phyloP scores from a whole-genome alignment of 2,113 vertebrate species.

The Galemys pyrenaicus region DNA sequence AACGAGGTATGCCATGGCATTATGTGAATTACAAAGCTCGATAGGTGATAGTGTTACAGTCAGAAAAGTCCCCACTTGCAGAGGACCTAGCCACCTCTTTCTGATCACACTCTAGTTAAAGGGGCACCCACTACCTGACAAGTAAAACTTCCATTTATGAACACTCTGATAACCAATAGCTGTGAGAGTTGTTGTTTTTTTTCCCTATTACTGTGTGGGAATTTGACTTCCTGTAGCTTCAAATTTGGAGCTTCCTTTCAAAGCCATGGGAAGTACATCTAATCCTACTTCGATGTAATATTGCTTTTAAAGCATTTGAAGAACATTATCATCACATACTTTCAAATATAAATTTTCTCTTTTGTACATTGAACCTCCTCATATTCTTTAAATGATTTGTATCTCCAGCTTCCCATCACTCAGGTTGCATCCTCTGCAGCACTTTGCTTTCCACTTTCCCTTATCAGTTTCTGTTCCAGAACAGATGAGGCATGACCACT shows the following conservation, averaged over 20 bases:
- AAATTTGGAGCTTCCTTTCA: background rate
- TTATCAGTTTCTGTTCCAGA: background rate
- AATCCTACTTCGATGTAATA: background rate
- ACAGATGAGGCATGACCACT: background rate
- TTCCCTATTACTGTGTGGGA: background rate
- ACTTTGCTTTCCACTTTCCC: background rate
- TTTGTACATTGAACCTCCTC: background rate
- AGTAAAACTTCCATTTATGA: background rate
- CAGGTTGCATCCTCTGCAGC: background rate
- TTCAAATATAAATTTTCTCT: background rate
- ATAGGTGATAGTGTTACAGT: background rate
- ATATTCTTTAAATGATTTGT: background rate
- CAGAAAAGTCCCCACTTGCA: background rate
- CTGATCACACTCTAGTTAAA: background rate
- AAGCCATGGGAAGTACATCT: background rate
- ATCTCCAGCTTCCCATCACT: background rate
- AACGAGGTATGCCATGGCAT: background rate
- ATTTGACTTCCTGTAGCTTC: background rate
- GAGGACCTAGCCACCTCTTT: background rate
- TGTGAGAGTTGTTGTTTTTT: background rate
- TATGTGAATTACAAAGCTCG: background rate
- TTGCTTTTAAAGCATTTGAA: background rate
- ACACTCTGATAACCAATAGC: background rate
- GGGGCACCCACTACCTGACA: background rate
- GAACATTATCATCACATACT: background rate